Evolutionary conservation across 2,888 invertebrate species (phyloP).

Genomic region (Yponomeuta malinellus): DNA sequence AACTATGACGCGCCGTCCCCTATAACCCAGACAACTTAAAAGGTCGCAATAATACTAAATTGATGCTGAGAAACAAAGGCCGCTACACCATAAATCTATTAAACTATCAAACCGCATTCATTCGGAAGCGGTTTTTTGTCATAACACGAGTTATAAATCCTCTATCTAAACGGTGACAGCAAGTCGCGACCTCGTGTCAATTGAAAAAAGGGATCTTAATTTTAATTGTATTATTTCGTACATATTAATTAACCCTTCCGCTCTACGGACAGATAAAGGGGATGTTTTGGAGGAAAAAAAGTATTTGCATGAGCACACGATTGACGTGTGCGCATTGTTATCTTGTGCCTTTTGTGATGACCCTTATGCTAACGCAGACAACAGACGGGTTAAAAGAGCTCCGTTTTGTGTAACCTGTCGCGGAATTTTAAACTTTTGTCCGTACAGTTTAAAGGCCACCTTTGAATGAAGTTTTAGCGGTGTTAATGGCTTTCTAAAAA

Average conservation of each 20-base stretch:
- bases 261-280: slow-evolving; percentile 65
- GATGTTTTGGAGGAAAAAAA: slow-evolving; percentile 71
- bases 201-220: slow-evolving; percentile 62
- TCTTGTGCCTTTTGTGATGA: slow-evolving; percentile 74
- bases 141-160: slow-evolving; percentile 56
- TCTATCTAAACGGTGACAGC: slow-evolving; percentile 62
- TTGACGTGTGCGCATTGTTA: slow-evolving; percentile 73
- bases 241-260: slow-evolving; percentile 75
- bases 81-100: slow-evolving; percentile 56
- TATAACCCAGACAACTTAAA: slow-evolving; percentile 32
- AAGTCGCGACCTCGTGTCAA: slow-evolving; percentile 68
- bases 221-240: slow-evolving; percentile 70
- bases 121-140: slow-evolving; percentile 52
- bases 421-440: slow-evolving; percentile 43
- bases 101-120: slow-evolving; percentile 56
- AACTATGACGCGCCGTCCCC: slow-evolving; percentile 36
- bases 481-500: slow-evolving; percentile 43
- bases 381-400: slow-evolving; percentile 36
- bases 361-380: slow-evolving; percentile 67
- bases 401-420: slow-evolving; percentile 29
- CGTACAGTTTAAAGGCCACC: slow-evolving; percentile 43
- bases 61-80: slow-evolving; percentile 62
- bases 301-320: slow-evolving; percentile 74
- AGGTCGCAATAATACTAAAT: slow-evolving; percentile 49
- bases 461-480: slow-evolving; percentile 29